Evolutionary conservation across 2,113 vertebrate genomes (phyloP).

Genomic region (Platysteira castanea): DNA sequence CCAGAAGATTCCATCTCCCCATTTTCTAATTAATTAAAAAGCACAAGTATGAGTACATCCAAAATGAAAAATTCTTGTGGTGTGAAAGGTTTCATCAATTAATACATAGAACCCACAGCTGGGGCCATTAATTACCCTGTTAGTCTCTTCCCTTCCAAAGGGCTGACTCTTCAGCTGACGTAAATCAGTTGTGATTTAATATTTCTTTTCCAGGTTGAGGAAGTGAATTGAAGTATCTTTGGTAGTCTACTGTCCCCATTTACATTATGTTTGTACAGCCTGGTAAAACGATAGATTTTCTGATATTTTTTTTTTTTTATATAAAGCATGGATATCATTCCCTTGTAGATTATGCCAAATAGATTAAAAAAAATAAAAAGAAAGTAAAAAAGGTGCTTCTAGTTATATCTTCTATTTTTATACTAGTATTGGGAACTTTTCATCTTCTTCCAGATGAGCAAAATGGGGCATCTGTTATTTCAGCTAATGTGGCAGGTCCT

Average conservation of each 20-base stretch:
- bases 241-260: neutral
- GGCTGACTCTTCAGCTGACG: neutral
- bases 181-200: neutral
- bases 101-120: neutral
- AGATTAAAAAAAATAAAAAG: neutral
- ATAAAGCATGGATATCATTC: neutral
- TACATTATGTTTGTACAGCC: neutral
- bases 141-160: neutral
- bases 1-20: neutral
- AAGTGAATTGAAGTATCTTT: neutral
- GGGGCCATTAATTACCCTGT: neutral
- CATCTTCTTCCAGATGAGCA: neutral
- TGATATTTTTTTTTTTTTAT: neutral
- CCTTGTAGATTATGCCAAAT: neutral
- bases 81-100: slow-evolving; percentile 25
- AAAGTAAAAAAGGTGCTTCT: neutral
- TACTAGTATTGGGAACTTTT: neutral
- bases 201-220: neutral
- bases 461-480: neutral
- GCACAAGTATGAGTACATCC: neutral
- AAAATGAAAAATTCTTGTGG: slow-evolving; percentile 21
- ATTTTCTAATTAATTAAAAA: slow-evolving; percentile 42
- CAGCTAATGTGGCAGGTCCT: neutral
- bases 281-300: neutral
- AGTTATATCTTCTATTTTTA: neutral